Base-by-base conservation (phyloP, 1,140 invertebrate species). In the Portunus trituberculatus region DNA sequence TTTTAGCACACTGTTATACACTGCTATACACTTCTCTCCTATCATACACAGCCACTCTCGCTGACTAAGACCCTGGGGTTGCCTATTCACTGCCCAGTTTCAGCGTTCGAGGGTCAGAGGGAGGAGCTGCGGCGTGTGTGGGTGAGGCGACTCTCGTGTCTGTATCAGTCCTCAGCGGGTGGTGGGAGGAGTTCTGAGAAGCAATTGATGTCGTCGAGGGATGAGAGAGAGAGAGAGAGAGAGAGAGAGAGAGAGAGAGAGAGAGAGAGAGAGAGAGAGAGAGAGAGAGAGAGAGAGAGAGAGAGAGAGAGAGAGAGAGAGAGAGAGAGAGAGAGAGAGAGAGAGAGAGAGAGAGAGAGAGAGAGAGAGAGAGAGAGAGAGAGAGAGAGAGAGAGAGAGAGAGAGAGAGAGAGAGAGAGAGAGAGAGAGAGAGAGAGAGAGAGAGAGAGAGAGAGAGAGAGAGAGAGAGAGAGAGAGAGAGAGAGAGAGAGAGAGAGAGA, bases 281-380 rank as follows among this genome's bases (percentile, higher is more conserved):
- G n/a, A 8, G 20, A 32, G 48, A 59, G 46, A 8, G 52, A 59
- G 31, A 32, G 32, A 28, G 46, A 87, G 45, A 87, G 45, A 52
- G 45, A 46, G 14, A 25, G 92, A 48, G 14, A 59, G 86, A 88
- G 46, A 32, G 39, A 93, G 83, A 48, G 83, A 48, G 92, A 84
- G 92, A 88, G 45, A 88, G 83, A 28, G 92, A 93, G 39, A 48
- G 82, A 87, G 28, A 59, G 84, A 67, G 84, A 83, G 92, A 39
- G 76, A 93, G 76, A 84, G 76, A 83, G 67, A 84, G 32, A 84
- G 89, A 91, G 86, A 87, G 86, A 87, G 86, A 87, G 86, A 3
- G 86, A 83, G 89, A 91, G 86, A 87, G 86, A 87, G 86, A 87
- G 86, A 3, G 86, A 32, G 89, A 91, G 86, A 87, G 86, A 87